phyloP scores from a whole-genome alignment of 2,113 vertebrate genomes.

The Phaethon lepturus region DNA sequence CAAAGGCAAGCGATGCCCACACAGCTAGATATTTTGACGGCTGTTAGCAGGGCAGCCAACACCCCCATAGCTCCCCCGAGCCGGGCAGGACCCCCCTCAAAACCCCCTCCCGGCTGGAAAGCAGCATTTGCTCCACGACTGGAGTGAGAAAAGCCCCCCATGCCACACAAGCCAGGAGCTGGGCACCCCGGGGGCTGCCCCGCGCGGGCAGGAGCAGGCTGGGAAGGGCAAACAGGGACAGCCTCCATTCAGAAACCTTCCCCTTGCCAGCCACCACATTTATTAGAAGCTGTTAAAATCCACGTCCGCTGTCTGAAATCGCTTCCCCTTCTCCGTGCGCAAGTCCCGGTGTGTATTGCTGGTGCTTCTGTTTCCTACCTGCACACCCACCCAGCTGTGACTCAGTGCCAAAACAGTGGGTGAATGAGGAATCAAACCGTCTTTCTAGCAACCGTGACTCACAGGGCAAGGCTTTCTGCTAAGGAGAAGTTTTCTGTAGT shows the following conservation, averaged over 20 bases:
- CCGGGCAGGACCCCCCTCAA: background rate
- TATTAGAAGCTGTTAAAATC: background rate
- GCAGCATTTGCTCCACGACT: background rate
- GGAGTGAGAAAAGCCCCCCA: background rate
- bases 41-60: background rate
- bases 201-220: background rate
- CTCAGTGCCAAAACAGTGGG: slow-evolving; percentile 49
- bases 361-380: slow-evolving; percentile 21
- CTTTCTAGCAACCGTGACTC: slow-evolving; percentile 62
- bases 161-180: background rate
- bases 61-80: background rate
- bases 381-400: slow-evolving; percentile 54
- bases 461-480: slow-evolving; percentile 6
- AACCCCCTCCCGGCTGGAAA: background rate
- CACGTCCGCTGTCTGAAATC: background rate
- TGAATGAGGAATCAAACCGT: background rate
- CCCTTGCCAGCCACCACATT: background rate
- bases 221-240: background rate
- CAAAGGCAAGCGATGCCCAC: fast-evolving
- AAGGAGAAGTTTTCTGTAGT: background rate
- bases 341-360: background rate
- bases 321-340: background rate
- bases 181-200: background rate
- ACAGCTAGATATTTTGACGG: fast-evolving
- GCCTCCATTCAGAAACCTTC: background rate